Conservation (phyloP, 2,113 vertebrate genomes). For the Speoplatyrhinus poulsoni region DNA sequence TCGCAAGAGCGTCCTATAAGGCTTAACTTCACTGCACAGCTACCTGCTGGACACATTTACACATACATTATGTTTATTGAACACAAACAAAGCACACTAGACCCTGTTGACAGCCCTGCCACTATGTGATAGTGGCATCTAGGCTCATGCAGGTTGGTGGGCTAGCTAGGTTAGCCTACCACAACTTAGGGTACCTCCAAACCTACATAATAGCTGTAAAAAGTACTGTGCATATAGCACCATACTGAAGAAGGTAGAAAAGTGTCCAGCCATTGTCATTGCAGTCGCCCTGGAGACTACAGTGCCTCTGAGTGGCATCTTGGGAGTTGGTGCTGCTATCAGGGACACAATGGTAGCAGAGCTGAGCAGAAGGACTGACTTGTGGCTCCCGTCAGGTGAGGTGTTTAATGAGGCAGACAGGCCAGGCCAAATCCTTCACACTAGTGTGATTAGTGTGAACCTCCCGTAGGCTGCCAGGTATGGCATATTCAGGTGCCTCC, state of each 20-base stretch:
- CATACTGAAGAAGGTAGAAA: not conserved
- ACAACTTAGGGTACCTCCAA: no score
- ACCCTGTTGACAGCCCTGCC: no score
- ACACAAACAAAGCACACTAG: no score
- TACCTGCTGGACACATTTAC: no score
- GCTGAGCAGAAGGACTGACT: constrained; percentile 41
- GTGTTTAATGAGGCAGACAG: constrained; percentile 69
- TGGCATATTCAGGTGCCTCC: constrained; percentile 50
- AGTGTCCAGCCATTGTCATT: not conserved
- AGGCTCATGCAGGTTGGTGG: no score
- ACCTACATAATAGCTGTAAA: no score
- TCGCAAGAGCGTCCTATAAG: no score
- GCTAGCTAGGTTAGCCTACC: no score
- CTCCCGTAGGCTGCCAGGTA: constrained; percentile 49
- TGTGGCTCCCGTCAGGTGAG: constrained; percentile 52
- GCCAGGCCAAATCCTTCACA: constrained; percentile 69
- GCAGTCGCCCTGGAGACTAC: not conserved
- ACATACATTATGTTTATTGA: no score
- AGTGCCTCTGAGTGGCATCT: constrained; percentile 10
- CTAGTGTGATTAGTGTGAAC: constrained; percentile 76
- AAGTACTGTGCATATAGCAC: no score
- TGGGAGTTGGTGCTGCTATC: constrained; percentile 8
- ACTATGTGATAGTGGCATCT: no score
- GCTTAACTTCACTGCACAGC: no score
- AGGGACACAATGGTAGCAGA: constrained; percentile 16